phyloP scores from a whole-genome alignment of 2,888 invertebrate genomes.

The Archips crataeganus region DNA sequence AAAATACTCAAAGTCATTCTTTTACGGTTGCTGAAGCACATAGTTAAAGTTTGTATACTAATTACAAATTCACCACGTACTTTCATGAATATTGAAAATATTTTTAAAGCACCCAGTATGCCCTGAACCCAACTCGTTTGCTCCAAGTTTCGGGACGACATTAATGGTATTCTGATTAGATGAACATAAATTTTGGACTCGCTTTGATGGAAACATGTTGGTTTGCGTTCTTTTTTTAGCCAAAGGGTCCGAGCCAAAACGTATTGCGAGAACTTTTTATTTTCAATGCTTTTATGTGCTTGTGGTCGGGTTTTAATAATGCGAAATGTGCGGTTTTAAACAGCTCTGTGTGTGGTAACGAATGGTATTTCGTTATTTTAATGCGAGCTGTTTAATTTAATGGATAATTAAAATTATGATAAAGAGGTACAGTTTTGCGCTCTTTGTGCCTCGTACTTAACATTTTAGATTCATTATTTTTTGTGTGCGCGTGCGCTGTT shows the following conservation, averaged over 20 bases:
- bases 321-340: constrained; percentile 25
- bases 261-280: constrained; percentile 23
- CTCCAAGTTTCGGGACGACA: constrained; percentile 49
- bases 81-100: too few species aligned
- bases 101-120: not conserved
- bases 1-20: too few species aligned
- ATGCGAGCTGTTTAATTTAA: not conserved
- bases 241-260: constrained; percentile 45
- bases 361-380: not conserved
- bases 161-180: constrained; percentile 68
- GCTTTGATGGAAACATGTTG: constrained; percentile 58
- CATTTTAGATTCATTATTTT: too few species aligned
- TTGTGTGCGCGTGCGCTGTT: too few species aligned
- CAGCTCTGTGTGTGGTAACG: constrained; percentile 28
- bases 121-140: constrained; percentile 36
- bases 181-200: constrained; percentile 63
- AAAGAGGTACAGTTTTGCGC: not conserved
- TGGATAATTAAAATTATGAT: not conserved
- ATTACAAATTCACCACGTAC: too few species aligned
- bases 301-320: constrained; percentile 34
- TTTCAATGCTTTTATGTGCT: constrained; percentile 18
- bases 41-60: too few species aligned
- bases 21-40: too few species aligned
- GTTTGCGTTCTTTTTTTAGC: constrained; percentile 40
- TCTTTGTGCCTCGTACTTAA: not conserved